Evolutionary conservation across 37 sponge, comb jelly and placozoan genomes (phyloP), one percentile per base, ranked within the genome.

Genomic region (Cliona cf. orientalis): DNA sequence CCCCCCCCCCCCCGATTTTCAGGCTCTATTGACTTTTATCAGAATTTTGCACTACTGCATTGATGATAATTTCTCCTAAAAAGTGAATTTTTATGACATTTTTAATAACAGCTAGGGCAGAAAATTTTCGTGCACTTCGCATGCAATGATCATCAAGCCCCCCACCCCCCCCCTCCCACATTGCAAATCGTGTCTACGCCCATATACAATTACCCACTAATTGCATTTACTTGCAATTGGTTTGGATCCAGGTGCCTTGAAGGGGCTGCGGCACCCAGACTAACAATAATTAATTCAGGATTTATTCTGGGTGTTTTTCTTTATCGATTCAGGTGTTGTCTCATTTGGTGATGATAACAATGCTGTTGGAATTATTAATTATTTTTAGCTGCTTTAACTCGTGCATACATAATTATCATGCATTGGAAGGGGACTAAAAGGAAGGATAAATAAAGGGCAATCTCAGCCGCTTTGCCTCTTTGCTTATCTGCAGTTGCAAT

Each of bases 341-440:
- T 80, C 86, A 84, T 80, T 57, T 81, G 82, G 17, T 78, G 65
- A 56, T 69, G 63, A 69, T 93, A 93, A 85, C 72, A 82, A 12
- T 70, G 67, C 34, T 58, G 29, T 44, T 93, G 93, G 9, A 93
- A 77, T 22, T 69, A 46, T 34, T 88, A 56, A 66, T 93, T 79
- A 44, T 81, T 58, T 23, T 42, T 70, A 19, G 89, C 58, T 0
- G 25, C 19, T n/a, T 77, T 37, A n/a, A n/a, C n/a, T n/a, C n/a
- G n/a, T n/a, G n/a, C n/a, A n/a, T n/a, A n/a, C n/a, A n/a, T n/a
- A n/a, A n/a, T n/a, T n/a, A n/a, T n/a, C n/a, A n/a, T n/a, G n/a
- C n/a, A n/a, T n/a, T n/a, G n/a, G n/a, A n/a, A n/a, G n/a, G n/a
- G n/a, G n/a, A n/a, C n/a, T n/a, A n/a, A n/a, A n/a, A n/a, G n/a